A percentile compares a stretch with the other conserved stretches of the same genome.
phyloP scores from a whole-genome alignment of 2,113 vertebrate genomes.

The Psammodynastes pulverulentus region DNA sequence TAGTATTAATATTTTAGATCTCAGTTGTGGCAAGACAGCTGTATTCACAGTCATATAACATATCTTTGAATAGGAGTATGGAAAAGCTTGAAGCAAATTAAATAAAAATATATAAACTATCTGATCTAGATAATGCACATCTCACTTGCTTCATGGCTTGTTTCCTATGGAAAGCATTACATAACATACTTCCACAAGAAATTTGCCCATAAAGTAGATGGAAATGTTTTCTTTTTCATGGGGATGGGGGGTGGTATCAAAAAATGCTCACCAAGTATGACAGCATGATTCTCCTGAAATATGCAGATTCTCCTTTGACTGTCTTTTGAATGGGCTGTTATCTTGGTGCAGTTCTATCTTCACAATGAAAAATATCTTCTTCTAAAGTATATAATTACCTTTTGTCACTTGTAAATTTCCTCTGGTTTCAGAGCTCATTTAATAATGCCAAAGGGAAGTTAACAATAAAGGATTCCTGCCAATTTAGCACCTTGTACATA shows the following conservation, averaged over 20 bases:
- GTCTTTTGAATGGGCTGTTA: slow-evolving; percentile 57
- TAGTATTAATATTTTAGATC: neutral
- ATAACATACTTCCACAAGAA: neutral
- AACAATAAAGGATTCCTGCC: slow-evolving; percentile 74
- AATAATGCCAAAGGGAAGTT: slow-evolving; percentile 77
- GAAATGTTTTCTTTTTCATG: neutral
- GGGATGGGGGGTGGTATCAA: neutral
- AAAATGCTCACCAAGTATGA: slow-evolving; percentile 25
- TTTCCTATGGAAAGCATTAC: neutral
- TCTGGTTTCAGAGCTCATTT: slow-evolving; percentile 71
- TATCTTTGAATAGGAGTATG: neutral
- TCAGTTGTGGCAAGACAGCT: neutral
- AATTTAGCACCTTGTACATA: slow-evolving; percentile 70
- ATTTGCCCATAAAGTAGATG: slow-evolving; percentile 23
- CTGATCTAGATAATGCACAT: neutral
- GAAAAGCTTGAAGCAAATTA: neutral
- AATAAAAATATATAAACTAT: neutral
- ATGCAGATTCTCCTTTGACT: slow-evolving; percentile 36
- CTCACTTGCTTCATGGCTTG: neutral
- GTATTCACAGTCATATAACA: neutral
- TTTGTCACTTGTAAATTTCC: slow-evolving; percentile 71
- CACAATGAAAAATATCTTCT: slow-evolving; percentile 68
- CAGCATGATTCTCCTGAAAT: slow-evolving; percentile 31
- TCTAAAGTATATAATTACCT: slow-evolving; percentile 76
- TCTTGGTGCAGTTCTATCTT: slow-evolving; percentile 61